These are phyloP conservation scores for Tribolium castaneum DNA, from an alignment of 1,140 invertebrate genomes.

Conservation along the genomic window DNA sequence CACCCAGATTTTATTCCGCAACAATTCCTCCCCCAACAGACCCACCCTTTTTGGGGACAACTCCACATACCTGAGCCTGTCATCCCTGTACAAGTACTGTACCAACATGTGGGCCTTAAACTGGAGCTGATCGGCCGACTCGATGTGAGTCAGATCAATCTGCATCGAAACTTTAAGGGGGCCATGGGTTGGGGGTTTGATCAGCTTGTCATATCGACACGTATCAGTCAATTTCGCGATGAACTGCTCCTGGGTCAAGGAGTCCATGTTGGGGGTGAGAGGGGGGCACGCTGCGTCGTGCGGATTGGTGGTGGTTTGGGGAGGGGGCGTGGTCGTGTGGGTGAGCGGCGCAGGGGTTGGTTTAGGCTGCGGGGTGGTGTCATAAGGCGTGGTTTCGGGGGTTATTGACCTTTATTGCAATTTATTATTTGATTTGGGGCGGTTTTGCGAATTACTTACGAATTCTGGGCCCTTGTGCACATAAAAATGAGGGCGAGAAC, in stretches of 20 bases:
- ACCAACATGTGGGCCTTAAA: conserved; percentile 84
- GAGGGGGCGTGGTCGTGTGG: background rate
- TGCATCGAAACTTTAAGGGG: conserved; percentile 56
- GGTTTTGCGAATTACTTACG: background rate
- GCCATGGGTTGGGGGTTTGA: conserved; percentile 67
- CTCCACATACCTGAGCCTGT: conserved; percentile 72
- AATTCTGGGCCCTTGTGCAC: background rate
- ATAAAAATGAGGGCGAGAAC: background rate
- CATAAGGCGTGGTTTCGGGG: background rate
- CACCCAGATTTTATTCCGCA: conserved; percentile 81
- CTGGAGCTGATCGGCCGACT: conserved; percentile 67
- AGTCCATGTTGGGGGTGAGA: conserved; percentile 41
- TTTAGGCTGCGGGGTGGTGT: background rate
- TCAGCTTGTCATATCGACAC: conserved; percentile 80
- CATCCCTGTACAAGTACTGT: conserved; percentile 80
- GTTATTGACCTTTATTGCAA: too few species aligned
- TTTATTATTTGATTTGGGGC: too few species aligned
- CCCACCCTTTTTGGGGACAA: conserved; percentile 74
- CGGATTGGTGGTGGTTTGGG: background rate
- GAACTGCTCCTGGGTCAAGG: conserved; percentile 77
- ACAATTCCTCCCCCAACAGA: conserved; percentile 77
- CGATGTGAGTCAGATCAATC: conserved; percentile 61
- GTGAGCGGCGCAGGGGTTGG: background rate
- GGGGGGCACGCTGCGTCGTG: background rate
- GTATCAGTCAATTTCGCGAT: conserved; percentile 75